phyloP scores from a whole-genome alignment of 1,140 invertebrate genomes.

The Tetraneura akinire region DNA sequence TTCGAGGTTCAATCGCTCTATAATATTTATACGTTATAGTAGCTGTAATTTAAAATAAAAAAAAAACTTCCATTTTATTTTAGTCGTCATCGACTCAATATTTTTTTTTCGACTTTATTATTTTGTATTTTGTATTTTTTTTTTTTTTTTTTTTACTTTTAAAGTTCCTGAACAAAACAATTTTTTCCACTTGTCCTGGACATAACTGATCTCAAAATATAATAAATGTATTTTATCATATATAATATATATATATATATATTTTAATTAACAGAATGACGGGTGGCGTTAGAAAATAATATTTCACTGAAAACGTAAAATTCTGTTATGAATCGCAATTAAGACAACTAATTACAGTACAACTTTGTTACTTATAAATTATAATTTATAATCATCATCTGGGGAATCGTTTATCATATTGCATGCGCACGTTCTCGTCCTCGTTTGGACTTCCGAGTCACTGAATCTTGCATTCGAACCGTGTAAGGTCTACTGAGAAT shows the following conservation, averaged over 20 bases:
- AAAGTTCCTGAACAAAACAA: conserved; percentile 35
- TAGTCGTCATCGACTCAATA: conserved; percentile 2
- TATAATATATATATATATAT: neutral
- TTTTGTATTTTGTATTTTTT: conserved; percentile 12
- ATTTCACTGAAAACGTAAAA: conserved; percentile 7
- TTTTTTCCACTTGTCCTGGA: conserved; percentile 27
- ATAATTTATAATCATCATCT: neutral
- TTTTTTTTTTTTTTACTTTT: conserved; percentile 17
- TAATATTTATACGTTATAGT: neutral
- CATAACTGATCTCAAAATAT: conserved; percentile 40
- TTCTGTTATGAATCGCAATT: neutral
- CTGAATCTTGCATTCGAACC: neutral
- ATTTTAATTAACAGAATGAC: neutral
- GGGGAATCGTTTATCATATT: conserved; percentile 7
- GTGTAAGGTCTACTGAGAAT: neutral
- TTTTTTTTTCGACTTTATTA: conserved; percentile 22
- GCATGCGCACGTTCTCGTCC: neutral
- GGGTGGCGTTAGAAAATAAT: neutral
- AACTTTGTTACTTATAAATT: conserved; percentile 16
- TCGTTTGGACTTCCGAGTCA: conserved; percentile 1
- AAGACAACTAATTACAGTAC: neutral
- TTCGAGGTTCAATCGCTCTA: neutral
- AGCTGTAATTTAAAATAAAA: neutral
- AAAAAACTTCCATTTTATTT: conserved; percentile 37
- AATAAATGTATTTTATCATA: conserved; percentile 21